Base-by-base conservation (phyloP, 2,888 invertebrate genomes). In the Caenorhabditis drosophilae region DNA sequence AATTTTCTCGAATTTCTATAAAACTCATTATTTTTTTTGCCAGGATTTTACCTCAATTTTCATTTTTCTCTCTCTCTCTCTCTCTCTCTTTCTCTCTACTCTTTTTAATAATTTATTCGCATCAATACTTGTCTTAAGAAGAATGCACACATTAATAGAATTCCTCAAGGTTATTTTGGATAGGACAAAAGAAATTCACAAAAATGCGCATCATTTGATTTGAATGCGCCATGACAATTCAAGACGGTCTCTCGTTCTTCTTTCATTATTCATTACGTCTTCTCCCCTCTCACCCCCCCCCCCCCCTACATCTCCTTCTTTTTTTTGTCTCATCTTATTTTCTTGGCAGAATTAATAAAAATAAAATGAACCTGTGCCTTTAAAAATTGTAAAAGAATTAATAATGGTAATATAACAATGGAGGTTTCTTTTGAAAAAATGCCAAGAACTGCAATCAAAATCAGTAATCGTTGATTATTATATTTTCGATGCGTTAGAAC, bases 341-440 rank as follows among this genome's bases (percentile, higher is more conserved):
- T n/a, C n/a, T n/a, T n/a, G n/a, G n/a, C n/a, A n/a, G n/a, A n/a
- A n/a, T n/a, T n/a, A n/a, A n/a, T n/a, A n/a, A n/a, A n/a, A n/a
- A n/a, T n/a, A n/a, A n/a, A n/a, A n/a, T n/a, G n/a, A n/a, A n/a
- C n/a, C n/a, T n/a, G n/a, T n/a, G n/a, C n/a, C n/a, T n/a, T n/a
- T n/a, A n/a, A n/a, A n/a, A n/a, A n/a, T n/a, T n/a, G n/a, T n/a
- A n/a, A n/a, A n/a, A n/a, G n/a, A n/a, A n/a, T n/a, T n/a, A 64
- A n/a, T 7, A 63, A 35, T 11, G 68, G 71, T 7, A 64, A 31
- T 26, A 68, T 31, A 6, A 66, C 48, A 31, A 72, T 48, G 16
- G 67, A 58, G 12, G 63, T 69, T 18, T 72, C 68, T 48, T 72
- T 68, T 23, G 51, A 63, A 11, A 57, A 18, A 11, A 71, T 42